Evolutionary conservation across 2,113 vertebrate genomes (phyloP), one percentile per base, ranked within the genome.

Genomic region (Dasyprocta punctata): DNA sequence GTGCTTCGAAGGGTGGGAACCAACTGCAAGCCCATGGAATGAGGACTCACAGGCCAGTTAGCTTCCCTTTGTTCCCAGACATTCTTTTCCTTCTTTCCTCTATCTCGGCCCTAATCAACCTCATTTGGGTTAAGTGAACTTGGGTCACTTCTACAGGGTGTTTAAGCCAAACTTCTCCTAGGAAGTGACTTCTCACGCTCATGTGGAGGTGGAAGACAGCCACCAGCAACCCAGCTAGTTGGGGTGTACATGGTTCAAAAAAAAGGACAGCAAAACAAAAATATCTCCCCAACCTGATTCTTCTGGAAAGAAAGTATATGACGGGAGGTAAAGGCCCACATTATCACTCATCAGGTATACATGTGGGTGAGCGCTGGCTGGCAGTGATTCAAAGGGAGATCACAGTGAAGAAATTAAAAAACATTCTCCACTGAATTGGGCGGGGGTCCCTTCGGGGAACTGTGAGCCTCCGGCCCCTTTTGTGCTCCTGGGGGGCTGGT

Each of bases 241-340:
- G 61, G 36, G 36, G n/a, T 92, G 24, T 38, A 33, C 75, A 54
- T 1, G 47, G 24, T 24, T 78, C 13, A 88, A 67, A 75, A 78
- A 65, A 71, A 89, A 63, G 17, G 26, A 36, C 5, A 33, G 58
- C 84, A 11, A 81, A 87, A 47, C 41, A 58, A 94, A 93, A 90
- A 90, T 30, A 33, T 75, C 96, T 84, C 85, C 58, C 80, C 71
- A 95, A 30, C 2, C 85, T 61, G 60, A 94, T 82, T 22, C 86
- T 97, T 92, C 67, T 14, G 69, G 69, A 88, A 94, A 88, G 38
- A 44, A 96, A 92, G 85, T 56, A 2, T 20, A 63, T 30, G 61
- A 87, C 63, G 49, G 67, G 22, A 75, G 33, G 75, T 67, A 87
- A 88, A 85, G 33, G 5, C 13, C 16, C 3, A n/a, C 63, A 47